Evolutionary conservation across 2,888 invertebrate species (phyloP).

Genomic region (Orthosia gracilis): DNA sequence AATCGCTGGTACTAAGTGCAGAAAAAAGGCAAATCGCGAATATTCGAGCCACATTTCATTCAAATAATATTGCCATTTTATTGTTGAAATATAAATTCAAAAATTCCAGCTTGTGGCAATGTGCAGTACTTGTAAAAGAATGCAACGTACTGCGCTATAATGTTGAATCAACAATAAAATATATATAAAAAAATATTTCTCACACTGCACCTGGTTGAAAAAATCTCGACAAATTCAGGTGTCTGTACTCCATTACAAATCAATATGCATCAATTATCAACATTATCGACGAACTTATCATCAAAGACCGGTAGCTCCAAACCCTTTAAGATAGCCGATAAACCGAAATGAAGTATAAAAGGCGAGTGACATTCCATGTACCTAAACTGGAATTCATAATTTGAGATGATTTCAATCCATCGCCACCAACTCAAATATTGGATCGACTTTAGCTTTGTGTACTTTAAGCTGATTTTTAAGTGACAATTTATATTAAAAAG

Average conservation of each 20-base stretch:
- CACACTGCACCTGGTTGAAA: slow-evolving; percentile 22
- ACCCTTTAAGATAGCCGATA: slow-evolving; percentile 83
- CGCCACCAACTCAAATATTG: background rate
- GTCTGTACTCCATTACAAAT: slow-evolving; percentile 60
- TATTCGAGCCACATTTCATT: background rate
- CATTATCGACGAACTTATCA: slow-evolving; percentile 55
- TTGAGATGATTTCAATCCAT: slow-evolving; percentile 2
- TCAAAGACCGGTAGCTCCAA: slow-evolving; percentile 85
- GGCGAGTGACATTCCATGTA: slow-evolving; percentile 87
- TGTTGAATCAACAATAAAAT: slow-evolving; percentile 2
- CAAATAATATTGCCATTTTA: slow-evolving; percentile 1
- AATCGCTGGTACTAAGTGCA: background rate
- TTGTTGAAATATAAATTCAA: background rate
- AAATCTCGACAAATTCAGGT: slow-evolving; percentile 35
- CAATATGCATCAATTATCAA: slow-evolving; percentile 65
- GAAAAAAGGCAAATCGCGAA: background rate
- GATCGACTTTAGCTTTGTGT: background rate
- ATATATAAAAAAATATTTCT: slow-evolving; percentile 21
- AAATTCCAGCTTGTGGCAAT: background rate
- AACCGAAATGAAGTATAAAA: slow-evolving; percentile 73
- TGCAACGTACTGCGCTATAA: slow-evolving; percentile 1
- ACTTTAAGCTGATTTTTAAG: slow-evolving; percentile 7
- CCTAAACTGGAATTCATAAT: slow-evolving; percentile 58
- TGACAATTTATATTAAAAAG: background rate
- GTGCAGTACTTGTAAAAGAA: slow-evolving; percentile 20